Conservation (phyloP, 2,888 invertebrate genomes). For the Metopia argyrocephala region DNA sequence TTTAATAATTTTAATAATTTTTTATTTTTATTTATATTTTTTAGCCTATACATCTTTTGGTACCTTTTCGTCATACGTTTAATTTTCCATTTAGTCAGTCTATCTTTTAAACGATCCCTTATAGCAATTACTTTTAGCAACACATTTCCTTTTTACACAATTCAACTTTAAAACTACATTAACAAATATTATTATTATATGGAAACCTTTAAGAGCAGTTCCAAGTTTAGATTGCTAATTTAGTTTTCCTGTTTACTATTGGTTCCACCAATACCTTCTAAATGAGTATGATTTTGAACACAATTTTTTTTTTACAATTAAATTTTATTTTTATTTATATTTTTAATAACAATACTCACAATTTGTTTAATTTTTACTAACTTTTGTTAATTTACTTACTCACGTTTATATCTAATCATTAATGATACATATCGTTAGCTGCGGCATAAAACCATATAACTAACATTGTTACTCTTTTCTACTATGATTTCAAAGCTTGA, state of each 20-base stretch:
- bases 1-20: slow-evolving; percentile 26
- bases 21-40: slow-evolving; percentile 65
- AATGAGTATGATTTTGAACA: slow-evolving; percentile 52
- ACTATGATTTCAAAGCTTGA: not conserved
- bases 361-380: not conserved
- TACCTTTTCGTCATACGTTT: slow-evolving; percentile 72
- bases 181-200: too few relatives aligned
- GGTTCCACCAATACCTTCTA: not conserved
- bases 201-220: slow-evolving; percentile 17
- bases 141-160: too few relatives aligned
- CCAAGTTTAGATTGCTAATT: too few relatives aligned
- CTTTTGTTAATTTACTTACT: not conserved
- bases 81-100: slow-evolving; percentile 21
- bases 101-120: too few relatives aligned
- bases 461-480: not conserved
- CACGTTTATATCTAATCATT: not conserved
- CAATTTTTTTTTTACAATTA: not conserved
- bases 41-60: slow-evolving; percentile 77
- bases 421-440: too few relatives aligned
- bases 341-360: not conserved
- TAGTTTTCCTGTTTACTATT: not conserved
- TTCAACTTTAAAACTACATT: too few relatives aligned
- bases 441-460: not conserved
- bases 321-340: not conserved
- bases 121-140: too few relatives aligned